Conservation (phyloP, 2,888 invertebrate species). For the Alentia gelatinosa region DNA sequence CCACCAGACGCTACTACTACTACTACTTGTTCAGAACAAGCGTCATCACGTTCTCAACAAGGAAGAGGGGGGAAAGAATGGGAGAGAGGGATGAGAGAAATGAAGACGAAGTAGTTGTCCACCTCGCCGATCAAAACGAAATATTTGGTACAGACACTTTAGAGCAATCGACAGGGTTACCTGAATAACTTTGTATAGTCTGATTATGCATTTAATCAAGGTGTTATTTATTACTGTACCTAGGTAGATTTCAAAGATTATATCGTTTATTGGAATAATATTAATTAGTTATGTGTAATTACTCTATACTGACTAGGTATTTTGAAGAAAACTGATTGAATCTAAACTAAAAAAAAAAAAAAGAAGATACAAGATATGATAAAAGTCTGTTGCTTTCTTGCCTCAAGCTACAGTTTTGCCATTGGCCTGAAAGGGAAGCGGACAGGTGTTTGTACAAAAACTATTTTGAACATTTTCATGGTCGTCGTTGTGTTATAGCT, state of each 20-base stretch:
- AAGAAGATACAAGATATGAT: background rate
- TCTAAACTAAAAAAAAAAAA: background rate
- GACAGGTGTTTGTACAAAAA: slow-evolving; percentile 38
- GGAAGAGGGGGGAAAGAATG: background rate
- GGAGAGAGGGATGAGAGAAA: too few relatives aligned
- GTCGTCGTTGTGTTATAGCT: slow-evolving; percentile 35
- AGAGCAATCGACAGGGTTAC: slow-evolving; percentile 43
- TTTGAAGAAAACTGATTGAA: background rate
- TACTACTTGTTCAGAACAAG: background rate
- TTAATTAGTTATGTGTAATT: slow-evolving; percentile 33
- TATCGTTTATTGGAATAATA: slow-evolving; percentile 38
- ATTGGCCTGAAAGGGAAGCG: slow-evolving; percentile 6
- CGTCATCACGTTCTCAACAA: background rate
- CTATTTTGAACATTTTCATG: slow-evolving; percentile 30
- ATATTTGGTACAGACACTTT: slow-evolving; percentile 37
- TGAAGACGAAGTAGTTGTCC: too few relatives aligned
- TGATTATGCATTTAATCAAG: slow-evolving; percentile 48
- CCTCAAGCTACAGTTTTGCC: slow-evolving; percentile 43
- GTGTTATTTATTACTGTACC: slow-evolving; percentile 43
- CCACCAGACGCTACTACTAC: background rate
- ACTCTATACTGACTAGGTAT: slow-evolving; percentile 36
- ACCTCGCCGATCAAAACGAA: slow-evolving; percentile 26
- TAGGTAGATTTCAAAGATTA: slow-evolving; percentile 47
- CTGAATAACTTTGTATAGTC: slow-evolving; percentile 51
- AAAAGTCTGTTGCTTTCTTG: slow-evolving; percentile 39